Conservation (phyloP, 1,140 invertebrate genomes). For the Hyposmocoma kahamanoa region DNA sequence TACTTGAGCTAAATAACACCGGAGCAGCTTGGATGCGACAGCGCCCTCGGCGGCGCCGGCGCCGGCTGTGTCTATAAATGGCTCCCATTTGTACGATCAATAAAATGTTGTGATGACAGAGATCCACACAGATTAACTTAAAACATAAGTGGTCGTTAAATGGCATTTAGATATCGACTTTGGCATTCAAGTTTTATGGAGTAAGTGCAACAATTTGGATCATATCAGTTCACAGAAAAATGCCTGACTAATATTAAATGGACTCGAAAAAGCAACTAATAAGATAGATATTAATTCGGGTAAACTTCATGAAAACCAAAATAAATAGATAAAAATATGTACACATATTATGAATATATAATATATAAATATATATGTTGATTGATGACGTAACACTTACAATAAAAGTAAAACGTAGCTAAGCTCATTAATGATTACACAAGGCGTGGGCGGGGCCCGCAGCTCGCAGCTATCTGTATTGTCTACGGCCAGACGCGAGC, state of each 20-base stretch:
- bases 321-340: constrained; percentile 69
- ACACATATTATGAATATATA: constrained; percentile 38
- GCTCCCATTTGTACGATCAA: constrained; percentile 65
- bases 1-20: constrained; percentile 68
- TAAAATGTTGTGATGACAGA: constrained; percentile 64
- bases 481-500: constrained; percentile 15
- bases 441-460: constrained; percentile 51
- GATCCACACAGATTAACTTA: constrained; percentile 47
- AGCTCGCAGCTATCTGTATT: constrained; percentile 49
- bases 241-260: constrained; percentile 21
- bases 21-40: constrained; percentile 64
- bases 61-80: constrained; percentile 44
- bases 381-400: constrained; percentile 71
- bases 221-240: constrained; percentile 13
- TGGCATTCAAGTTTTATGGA: constrained; percentile 63
- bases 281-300: constrained; percentile 54
- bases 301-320: constrained; percentile 64
- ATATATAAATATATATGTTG: constrained; percentile 64
- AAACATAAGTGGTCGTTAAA: constrained; percentile 43
- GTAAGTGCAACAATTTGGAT: constrained; percentile 26
- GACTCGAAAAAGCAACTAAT: constrained; percentile 37
- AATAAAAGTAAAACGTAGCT: constrained; percentile 70
- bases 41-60: constrained; percentile 29
- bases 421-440: constrained; percentile 70
- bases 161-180: constrained; percentile 64